Evolutionary conservation across 2,113 vertebrate genomes (phyloP), one percentile per base, ranked within the genome.

Genomic region (Axis porcinus): DNA sequence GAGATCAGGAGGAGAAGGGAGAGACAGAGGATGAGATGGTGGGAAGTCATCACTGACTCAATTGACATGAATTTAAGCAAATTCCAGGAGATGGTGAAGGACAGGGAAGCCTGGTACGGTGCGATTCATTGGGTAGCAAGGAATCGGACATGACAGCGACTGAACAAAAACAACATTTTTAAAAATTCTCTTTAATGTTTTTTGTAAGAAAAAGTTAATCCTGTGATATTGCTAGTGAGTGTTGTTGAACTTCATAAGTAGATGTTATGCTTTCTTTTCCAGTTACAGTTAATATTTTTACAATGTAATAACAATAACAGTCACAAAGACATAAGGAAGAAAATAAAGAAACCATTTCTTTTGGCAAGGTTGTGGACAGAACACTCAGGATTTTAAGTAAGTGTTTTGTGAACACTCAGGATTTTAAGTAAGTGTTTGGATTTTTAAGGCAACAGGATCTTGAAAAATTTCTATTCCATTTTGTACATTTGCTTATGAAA

Each of bases 211-310:
- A 95, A 94, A 15, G 19, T 92, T 81, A 81, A 86, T 92, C 36
- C 52, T 89, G 50, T 82, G 27, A 12, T 94, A 52, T 74, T 85
- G 12, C 19, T 91, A 58, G 58, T 43, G 45, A 15, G 28, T 67
- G 6, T 10, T 79, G 64, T 13, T 4, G 7, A 74, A 79, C 45
- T 88, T 88, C 28, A 54, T 84, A 85, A 96, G 40, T 79, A 54
- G 45, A 94, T 84, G 36, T 85, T 90, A 54, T 58, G 3, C 52
- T 86, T 94, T 62, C 21, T 58, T 78, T 91, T 74, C 47, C 2
- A 97, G 23, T 86, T 97, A 23, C 54, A 95, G 45, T 82, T 89
- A 82, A 43, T 93, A 76, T 78, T 97, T 94, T 90, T 43, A 78
- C 19, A 89, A 11, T 6, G 6, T 64, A 30, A 7, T 47, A 36